Evolutionary conservation across 2,113 vertebrate genomes (phyloP), one percentile per base, ranked within the genome.

Genomic region (Platycercus adscitus): DNA sequence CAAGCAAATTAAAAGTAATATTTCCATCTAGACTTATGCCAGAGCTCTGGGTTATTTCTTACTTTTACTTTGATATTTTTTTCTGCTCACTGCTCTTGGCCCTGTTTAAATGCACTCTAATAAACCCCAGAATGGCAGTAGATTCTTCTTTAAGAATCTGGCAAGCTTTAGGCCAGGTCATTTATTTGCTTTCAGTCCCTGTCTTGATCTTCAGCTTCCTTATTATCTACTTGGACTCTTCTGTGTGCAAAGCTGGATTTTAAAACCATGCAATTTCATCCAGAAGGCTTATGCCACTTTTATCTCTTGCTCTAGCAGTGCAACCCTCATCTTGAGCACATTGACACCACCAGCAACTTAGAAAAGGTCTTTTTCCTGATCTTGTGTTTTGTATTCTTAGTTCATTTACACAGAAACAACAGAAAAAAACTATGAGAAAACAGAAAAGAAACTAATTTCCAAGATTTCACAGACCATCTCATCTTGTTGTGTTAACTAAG

Each of bases 41-140:
- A 46, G 29, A 72, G 2, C 10, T 39, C 65, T 39, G 39, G 10
- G 11, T 39, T 37, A 23, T 28, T 6, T 4, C 0, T 0, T 23
- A 18, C 15, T 35, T 60, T 63, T 3, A 44, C 19, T 89, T 28
- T 63, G 4, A 53, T 47, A 10, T 25, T 84, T 85, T 85, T 53
- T 72, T 69, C 29, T 19, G 1, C 26, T 91, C 33, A 13, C 33
- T 52, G 17, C 0, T 33, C n/a, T 84, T 66, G 5, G 2, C 16
- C 5, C 7, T 46, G 9, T 77, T 47, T 56, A 83, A 88, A 49
- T 9, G 26, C 41, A 72, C 3, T 4, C 16, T 69, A 50, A n/a
- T 43, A 65, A 85, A 71, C 4, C 2, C 3, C 16, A 31, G 29
- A 72, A 43, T 15, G 11, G 4, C 8, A 17, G 21, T 21, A 81